Conservation (phyloP, 2,888 invertebrate genomes). For the Parthenolecanium corni region DNA sequence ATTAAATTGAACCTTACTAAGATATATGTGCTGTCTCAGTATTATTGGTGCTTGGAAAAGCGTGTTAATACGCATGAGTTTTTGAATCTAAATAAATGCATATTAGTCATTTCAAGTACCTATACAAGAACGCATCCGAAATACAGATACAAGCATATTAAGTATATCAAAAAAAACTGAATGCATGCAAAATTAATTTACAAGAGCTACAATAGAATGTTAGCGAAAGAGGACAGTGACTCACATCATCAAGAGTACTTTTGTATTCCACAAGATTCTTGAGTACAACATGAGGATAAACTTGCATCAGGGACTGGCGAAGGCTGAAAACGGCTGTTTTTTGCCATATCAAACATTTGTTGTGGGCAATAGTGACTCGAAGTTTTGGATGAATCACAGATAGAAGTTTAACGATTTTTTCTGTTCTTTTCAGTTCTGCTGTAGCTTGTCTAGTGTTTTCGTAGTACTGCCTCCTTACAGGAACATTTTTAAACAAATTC, state of each 20-base stretch:
- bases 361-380: conserved; percentile 42
- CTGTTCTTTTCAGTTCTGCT: conserved; percentile 45
- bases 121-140: no score
- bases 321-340: conserved; percentile 40
- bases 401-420: conserved; percentile 43
- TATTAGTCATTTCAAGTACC: no score
- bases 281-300: conserved; percentile 25
- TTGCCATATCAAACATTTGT: conserved; percentile 42
- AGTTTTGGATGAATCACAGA: conserved; percentile 43
- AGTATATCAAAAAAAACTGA: no score
- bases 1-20: no score
- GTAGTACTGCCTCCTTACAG: conserved; percentile 46
- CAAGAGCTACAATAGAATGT: no score
- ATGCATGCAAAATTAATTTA: conserved; percentile 1
- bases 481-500: conserved; percentile 46
- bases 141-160: no score
- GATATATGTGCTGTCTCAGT: no score
- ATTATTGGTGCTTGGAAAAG: no score
- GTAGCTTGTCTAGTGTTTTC: conserved; percentile 40
- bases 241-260: conserved; percentile 34
- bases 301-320: conserved; percentile 31
- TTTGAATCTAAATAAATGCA: no score
- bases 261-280: conserved; percentile 35
- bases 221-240: background rate
- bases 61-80: no score